Evolutionary conservation across 1,140 invertebrate species (phyloP), one percentile per base, ranked within the genome.

Genomic region (Acromyrmex heyeri): DNA sequence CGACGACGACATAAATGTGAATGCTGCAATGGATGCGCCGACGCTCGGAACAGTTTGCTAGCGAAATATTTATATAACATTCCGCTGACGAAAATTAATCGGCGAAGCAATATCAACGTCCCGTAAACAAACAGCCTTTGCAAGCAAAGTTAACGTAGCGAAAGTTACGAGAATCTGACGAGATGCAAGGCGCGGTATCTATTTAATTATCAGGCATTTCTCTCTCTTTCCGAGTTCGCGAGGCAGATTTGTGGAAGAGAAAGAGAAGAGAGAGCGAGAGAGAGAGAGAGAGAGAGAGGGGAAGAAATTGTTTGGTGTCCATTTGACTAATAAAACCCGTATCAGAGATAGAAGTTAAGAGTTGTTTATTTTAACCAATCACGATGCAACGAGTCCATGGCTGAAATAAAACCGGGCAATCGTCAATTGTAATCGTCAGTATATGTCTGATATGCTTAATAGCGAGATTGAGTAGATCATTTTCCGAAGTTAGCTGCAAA

Each of bases 1-100:
- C n/a, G 64, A 48, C 59, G 59, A 27, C 12, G 24, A 62, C 65
- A n/a, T 21, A 30, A 44, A 48, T 81, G 30, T 67, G 76, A 79
- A 79, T 79, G 7, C 55, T 30, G 61, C 18, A 30, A 64, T 38
- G 16, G 59, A 78, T 65, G 18, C 24, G 57, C 55, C 21, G 21
- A 38, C 21, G 34, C 44, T 78, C 27, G 48, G 27, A 67, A n/a
- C 44, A 67, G n/a, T 78, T 79, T 67, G n/a, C 44, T 76, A 61
- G n/a, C 8, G n/a, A 79, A 53, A 65, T 69, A n/a, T 79, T 79
- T 50, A 16, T 67, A 34, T 34, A 67, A 21, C 12, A 27, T 64
- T 30, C 14, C 44, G 18, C 44, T 34, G 59, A 65, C 61, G 61
- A 53, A 65, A 67, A 79, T 79, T 67, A 67, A 53, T 67, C 44